These are phyloP conservation scores for Saturnia pavonia DNA, from an alignment of 2,888 invertebrate species.

Conservation along the genomic window DNA sequence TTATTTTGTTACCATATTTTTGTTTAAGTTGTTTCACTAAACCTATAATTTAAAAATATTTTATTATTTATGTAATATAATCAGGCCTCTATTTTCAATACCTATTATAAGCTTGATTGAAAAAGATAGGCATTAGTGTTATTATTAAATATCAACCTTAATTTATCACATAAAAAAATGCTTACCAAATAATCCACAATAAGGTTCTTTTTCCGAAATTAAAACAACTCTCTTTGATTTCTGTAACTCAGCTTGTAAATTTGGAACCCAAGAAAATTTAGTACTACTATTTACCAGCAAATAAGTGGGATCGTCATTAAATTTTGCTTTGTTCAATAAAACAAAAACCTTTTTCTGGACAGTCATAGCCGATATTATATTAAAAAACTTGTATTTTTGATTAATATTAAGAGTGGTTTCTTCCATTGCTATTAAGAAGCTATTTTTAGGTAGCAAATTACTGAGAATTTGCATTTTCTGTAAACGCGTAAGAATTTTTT, in stretches of 20 bases:
- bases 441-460: constrained; percentile 35
- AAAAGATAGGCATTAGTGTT: background rate
- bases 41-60: constrained; percentile 62
- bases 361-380: constrained; percentile 45
- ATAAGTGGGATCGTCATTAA: constrained; percentile 35
- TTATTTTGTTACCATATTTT: constrained; percentile 76
- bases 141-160: background rate
- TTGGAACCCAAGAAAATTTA: constrained; percentile 51
- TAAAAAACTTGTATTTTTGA: constrained; percentile 40
- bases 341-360: constrained; percentile 45
- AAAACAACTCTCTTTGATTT: constrained; percentile 46
- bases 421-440: constrained; percentile 50
- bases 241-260: constrained; percentile 43
- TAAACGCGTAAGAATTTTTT: too few species aligned
- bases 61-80: background rate
- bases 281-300: constrained; percentile 45
- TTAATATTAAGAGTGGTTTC: constrained; percentile 37
- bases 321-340: constrained; percentile 43
- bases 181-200: constrained; percentile 54
- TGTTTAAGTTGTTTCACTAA: constrained; percentile 85
- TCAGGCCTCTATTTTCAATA: background rate
- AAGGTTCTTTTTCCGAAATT: constrained; percentile 50
- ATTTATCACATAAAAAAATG: constrained; percentile 14
- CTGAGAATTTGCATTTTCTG: constrained; percentile 49
- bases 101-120: fast-evolving